Evolutionary conservation across 1,140 invertebrate species (phyloP).

Genomic region (Zaprionus capensis): DNA sequence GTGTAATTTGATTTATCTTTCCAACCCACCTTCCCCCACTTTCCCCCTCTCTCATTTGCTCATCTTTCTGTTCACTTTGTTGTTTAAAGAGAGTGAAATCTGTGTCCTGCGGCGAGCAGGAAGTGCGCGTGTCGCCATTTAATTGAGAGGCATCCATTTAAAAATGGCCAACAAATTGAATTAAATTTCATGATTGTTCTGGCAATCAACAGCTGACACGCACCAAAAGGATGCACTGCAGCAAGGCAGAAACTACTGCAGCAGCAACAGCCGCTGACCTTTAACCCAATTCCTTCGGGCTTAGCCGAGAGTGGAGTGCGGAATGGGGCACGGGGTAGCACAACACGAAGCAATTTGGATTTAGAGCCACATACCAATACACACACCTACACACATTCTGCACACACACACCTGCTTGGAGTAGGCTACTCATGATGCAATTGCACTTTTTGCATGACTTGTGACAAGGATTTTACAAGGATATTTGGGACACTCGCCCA

Average conservation of each 20-base stretch:
- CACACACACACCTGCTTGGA: background rate
- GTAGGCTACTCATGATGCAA: conserved; percentile 27
- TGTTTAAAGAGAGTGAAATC: conserved; percentile 36
- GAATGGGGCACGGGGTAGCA: conserved; percentile 25
- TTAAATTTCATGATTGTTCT: conserved; percentile 56
- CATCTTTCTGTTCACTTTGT: background rate
- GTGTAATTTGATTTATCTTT: conserved; percentile 72
- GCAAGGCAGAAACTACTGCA: background rate
- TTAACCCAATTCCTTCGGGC: conserved; percentile 53
- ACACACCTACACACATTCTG: background rate
- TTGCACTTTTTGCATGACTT: conserved; percentile 49
- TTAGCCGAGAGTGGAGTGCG: background rate
- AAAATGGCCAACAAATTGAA: conserved; percentile 67
- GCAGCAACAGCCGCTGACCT: conserved; percentile 47
- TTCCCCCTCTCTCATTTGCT: background rate
- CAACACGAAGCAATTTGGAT: conserved; percentile 72
- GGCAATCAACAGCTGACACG: conserved; percentile 58
- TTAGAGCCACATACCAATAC: conserved; percentile 6
- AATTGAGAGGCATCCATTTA: conserved; percentile 62
- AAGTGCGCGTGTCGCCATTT: conserved; percentile 51
- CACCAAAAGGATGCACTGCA: conserved; percentile 29
- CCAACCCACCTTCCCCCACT: no score
- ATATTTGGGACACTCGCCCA: conserved; percentile 2
- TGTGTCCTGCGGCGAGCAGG: conserved; percentile 46
- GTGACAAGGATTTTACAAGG: conserved; percentile 52